Conservation (phyloP, 2,113 vertebrate species). For the Vidua macroura region DNA sequence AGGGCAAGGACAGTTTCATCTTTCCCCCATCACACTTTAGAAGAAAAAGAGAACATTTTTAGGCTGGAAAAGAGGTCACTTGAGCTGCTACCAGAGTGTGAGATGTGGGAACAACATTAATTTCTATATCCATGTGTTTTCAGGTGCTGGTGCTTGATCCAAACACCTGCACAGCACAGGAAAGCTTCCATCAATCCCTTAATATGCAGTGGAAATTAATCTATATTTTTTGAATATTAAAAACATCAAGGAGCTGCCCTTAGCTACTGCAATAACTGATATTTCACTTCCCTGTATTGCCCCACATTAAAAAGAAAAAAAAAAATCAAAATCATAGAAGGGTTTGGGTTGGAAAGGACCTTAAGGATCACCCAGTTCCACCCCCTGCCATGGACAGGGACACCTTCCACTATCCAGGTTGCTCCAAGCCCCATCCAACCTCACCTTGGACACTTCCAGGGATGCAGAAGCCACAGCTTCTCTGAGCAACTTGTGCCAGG, state of each 20-base stretch:
- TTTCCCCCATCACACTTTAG: background rate
- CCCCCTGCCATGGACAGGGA: background rate
- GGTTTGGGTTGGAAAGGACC: background rate
- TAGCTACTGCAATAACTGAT: background rate
- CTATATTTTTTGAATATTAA: background rate
- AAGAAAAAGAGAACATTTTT: background rate
- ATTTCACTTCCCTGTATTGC: background rate
- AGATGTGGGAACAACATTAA: background rate
- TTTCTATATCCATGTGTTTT: background rate
- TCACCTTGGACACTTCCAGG: background rate
- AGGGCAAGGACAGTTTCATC: background rate
- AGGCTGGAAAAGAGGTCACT: background rate
- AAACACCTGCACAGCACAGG: background rate
- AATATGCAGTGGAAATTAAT: background rate
- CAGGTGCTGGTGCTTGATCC: background rate
- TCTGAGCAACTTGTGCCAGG: background rate
- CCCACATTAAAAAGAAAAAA: background rate
- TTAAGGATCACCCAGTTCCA: background rate
- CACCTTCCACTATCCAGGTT: background rate
- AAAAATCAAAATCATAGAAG: background rate
- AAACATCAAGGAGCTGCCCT: background rate
- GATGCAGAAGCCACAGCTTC: background rate
- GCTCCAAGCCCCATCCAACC: background rate
- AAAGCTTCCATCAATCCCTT: background rate
- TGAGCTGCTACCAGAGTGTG: background rate